These are phyloP conservation scores for Agrypnus murinus DNA, from an alignment of 2,888 invertebrate species.

Conservation along the genomic window DNA sequence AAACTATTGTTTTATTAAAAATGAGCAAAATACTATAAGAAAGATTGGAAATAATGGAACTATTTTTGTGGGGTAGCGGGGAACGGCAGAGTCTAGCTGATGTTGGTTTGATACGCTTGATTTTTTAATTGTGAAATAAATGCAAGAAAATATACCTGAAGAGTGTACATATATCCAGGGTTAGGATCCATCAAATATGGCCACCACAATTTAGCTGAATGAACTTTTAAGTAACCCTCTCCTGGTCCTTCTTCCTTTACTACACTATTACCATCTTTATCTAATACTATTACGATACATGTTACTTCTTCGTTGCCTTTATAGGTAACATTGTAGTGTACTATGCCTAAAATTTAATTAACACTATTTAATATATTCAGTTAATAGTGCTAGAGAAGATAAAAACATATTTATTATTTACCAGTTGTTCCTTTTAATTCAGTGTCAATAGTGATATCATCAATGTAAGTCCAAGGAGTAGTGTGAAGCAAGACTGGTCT, in stretches of 20 bases:
- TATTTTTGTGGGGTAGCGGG: no score
- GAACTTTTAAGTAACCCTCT: slow-evolving; percentile 79
- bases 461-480: slow-evolving; percentile 87
- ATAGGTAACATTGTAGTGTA: slow-evolving; percentile 76
- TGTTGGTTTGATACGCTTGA: no score
- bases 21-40: no score
- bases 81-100: no score
- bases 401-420: no score
- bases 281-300: slow-evolving; percentile 62
- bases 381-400: no score
- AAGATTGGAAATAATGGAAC: no score
- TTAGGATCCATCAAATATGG: slow-evolving; percentile 88
- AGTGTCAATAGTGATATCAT: slow-evolving; percentile 89
- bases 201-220: slow-evolving; percentile 92
- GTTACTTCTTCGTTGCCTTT: slow-evolving; percentile 65
- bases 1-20: no score
- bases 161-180: slow-evolving; percentile 90
- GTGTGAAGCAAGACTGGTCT: slow-evolving; percentile 92
- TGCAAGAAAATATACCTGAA: slow-evolving; percentile 84
- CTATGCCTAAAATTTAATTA: slow-evolving; percentile 70
- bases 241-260: slow-evolving; percentile 73
- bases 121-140: no score
- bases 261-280: slow-evolving; percentile 75
- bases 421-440: slow-evolving; percentile 79
- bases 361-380: background rate